Evolutionary conservation across 2,888 invertebrate genomes (phyloP), one percentile per base, ranked within the genome.

Genomic region (Dendrolimus houi): DNA sequence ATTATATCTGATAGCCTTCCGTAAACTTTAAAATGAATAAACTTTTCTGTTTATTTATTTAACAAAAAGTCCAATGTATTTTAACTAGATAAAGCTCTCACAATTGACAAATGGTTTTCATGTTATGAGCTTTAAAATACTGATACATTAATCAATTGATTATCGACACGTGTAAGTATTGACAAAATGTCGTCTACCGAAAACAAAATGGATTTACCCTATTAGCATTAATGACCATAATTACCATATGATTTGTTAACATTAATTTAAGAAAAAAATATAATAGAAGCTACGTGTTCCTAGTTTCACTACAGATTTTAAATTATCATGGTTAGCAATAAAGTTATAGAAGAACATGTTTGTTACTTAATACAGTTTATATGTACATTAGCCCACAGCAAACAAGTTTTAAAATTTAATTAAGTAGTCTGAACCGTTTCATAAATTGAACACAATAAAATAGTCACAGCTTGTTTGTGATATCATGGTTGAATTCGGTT

Each of bases 401-500:
- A 47, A 47, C 47, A 47, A 47, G 47, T 47, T 47, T 29, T 47
- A 12, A 10, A 47, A 10, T 9, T 47, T 47, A 47, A 47, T 47
- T 47, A 2, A 47, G 47, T 47, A 12, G 47, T 47, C 12, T 10
- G 9, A 47, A 47, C 47, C 40, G 54, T 42, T 60, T 47, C 52
- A 55, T 17, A 52, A 42, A 57, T 58, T 56, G 53, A 52, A 54
- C 55, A 52, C 55, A 40, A 57, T 52, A 54, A 55, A 60, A 60
- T 54, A 55, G 47, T 56, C 54, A 14, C 54, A 59, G 54, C 54
- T 63, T 62, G 57, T 59, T 47, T 10, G 61, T 68, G 69, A 68
- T 63, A 60, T 63, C 67, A 69, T 57, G 57, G 55, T 62, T 52
- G 58, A 69, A 71, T 71, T 71, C 59, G 59, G 56, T 59, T 64